Percentiles rank a stretch among this genome's conserved stretches.
phyloP scores from a whole-genome alignment of 2,113 vertebrate genomes.

The Pitta sordida region DNA sequence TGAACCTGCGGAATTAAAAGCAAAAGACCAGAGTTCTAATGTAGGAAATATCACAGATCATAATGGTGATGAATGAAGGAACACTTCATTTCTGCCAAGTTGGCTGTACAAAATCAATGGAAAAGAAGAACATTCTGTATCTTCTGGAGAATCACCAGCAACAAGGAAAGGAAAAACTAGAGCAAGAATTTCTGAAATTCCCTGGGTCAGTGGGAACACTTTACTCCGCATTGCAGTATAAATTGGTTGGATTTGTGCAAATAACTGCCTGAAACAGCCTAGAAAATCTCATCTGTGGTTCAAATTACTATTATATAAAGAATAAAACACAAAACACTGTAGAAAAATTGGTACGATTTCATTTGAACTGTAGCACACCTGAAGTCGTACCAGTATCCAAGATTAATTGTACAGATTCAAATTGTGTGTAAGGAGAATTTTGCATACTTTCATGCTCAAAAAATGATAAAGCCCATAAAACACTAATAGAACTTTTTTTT shows the following conservation, averaged over 20 bases:
- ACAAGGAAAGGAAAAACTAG: not conserved
- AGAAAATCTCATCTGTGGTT: not conserved
- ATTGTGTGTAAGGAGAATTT: not conserved
- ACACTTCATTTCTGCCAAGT: not conserved
- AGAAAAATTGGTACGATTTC: not conserved
- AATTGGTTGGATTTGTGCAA: not conserved
- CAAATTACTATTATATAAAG: not conserved
- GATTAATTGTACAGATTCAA: not conserved
- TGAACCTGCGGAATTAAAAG: not conserved
- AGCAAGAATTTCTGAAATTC: not conserved
- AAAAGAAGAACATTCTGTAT: accelerated
- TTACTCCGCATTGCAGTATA: not conserved
- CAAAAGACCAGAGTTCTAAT: not conserved
- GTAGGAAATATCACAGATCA: not conserved
- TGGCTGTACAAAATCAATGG: not conserved
- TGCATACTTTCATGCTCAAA: not conserved
- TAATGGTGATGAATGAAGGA: not conserved
- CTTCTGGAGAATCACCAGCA: not conserved
- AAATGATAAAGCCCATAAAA: conserved; percentile 1
- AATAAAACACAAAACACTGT: not conserved
- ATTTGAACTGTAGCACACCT: not conserved
- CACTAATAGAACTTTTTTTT: not conserved
- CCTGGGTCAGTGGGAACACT: not conserved
- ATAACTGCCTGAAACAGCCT: not conserved
- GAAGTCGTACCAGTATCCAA: not conserved